phyloP scores from a whole-genome alignment of 2,888 invertebrate species.

The Aleiodes alternator region DNA sequence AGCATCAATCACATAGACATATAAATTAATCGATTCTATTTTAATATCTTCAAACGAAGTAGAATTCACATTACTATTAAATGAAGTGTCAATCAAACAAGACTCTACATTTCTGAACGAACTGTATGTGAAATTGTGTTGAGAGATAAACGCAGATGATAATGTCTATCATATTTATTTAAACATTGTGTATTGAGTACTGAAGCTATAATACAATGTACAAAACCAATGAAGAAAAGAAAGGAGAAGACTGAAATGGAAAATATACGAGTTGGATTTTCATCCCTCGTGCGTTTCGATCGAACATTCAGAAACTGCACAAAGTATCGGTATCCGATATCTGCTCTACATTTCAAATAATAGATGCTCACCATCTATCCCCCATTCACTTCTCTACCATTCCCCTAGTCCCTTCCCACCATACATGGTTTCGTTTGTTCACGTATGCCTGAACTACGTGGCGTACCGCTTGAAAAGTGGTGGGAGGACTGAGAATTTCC shows the following conservation, averaged over 20 bases:
- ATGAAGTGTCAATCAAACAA: slow-evolving; percentile 2
- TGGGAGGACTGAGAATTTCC: slow-evolving; percentile 37
- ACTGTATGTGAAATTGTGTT: slow-evolving; percentile 2
- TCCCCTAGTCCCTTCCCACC: background rate
- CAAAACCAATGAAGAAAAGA: too few relatives aligned
- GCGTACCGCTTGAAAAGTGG: slow-evolving; percentile 38
- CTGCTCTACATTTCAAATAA: slow-evolving; percentile 71
- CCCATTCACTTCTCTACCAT: background rate
- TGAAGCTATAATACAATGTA: slow-evolving; percentile 13
- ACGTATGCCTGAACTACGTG: slow-evolving; percentile 36
- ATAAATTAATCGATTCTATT: slow-evolving; percentile 10
- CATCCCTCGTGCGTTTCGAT: slow-evolving; percentile 43
- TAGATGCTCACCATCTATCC: slow-evolving; percentile 53
- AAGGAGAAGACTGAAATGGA: slow-evolving; percentile 31
- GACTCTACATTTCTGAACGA: background rate
- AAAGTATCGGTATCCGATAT: slow-evolving; percentile 71
- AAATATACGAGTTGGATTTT: slow-evolving; percentile 20
- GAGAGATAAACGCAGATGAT: slow-evolving; percentile 17
- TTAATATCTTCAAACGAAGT: background rate
- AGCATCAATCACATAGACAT: background rate
- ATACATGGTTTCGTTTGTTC: background rate
- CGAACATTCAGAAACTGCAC: slow-evolving; percentile 48
- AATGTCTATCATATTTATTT: slow-evolving; percentile 10
- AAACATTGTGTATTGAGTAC: background rate
- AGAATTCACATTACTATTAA: background rate